Base-by-base conservation (phyloP, 2,888 invertebrate species). In the Agrilus cyanescens region DNA sequence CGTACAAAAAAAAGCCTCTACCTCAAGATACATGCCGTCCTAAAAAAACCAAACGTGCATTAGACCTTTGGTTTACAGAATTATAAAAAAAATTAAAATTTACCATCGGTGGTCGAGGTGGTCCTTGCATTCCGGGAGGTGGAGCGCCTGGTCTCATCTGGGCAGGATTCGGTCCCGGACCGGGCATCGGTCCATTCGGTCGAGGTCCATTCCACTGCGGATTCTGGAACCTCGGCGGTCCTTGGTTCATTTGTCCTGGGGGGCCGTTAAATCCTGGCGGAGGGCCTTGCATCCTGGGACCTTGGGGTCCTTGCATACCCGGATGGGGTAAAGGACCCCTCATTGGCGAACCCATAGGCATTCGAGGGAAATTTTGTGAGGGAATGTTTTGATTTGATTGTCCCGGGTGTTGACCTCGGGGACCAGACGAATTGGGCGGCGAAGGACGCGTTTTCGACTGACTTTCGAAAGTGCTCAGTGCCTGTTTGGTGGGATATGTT, bases 401-500 rank as follows among this genome's bases (percentile, higher is more conserved):
- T 20, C 74, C 73, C 4, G 76, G 76, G 57, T 77, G 77, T 49
- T 63, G 64, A 53, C 79, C 78, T 55, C 81, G 73, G 18, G 71
- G 69, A 47, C 70, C 67, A 37, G 59, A 51, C 58, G 80, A 78
- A 18, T 81, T 80, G 38, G 86, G 82, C 36, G 89, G 88, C 14
- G 84, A 78, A 25, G 89, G 85, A 50, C 90, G 74, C 25, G 89
- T 88, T 73, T 90, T 90, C 52, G 88, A 89, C 68, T 90, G 87
- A 63, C 90, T 87, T 70, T 91, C 91, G 69, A 91, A 91, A 72
- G 88, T 80, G 63, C 79, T 80, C 51, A 82, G 65, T 18, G 80
- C 81, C 70, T 91, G 89, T 71, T 95, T 95, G 49, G 90, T 95
- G 47, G 95, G 95, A 63, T 87, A 84, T 34, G 96, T 93, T 38